Evolutionary conservation across 2,797 vertebrate species (phyloP).

Genomic region (Mastacembelus armatus): DNA sequence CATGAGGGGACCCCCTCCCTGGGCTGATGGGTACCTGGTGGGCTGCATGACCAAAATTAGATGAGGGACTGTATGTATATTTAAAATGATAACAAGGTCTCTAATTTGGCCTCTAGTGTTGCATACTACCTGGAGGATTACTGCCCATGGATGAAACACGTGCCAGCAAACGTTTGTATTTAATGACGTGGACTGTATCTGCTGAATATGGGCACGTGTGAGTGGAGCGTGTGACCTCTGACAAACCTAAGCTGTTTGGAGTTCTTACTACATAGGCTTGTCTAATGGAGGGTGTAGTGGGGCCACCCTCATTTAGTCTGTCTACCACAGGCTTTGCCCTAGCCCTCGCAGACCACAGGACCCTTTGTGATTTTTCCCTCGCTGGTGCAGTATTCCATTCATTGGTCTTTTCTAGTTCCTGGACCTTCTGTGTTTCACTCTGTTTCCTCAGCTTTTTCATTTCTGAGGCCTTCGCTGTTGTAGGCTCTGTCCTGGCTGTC

Average conservation of each 20-base stretch:
- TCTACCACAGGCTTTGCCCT: not conserved
- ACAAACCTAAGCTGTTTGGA: not conserved
- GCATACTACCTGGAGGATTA: not conserved
- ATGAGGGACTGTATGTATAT: too few species aligned
- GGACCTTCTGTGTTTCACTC: not conserved
- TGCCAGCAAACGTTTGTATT: not conserved
- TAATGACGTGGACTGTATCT: not conserved
- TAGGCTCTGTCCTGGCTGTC: rapidly evolving
- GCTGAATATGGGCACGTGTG: not conserved
- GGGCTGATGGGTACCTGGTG: too few species aligned
- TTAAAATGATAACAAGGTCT: too few species aligned
- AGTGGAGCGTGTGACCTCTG: not conserved
- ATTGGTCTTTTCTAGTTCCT: too few species aligned
- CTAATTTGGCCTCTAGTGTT: too few species aligned
- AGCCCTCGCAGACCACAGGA: not conserved
- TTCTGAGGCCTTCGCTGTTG: not conserved
- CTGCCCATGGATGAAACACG: not conserved
- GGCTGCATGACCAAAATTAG: too few species aligned
- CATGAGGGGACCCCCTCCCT: too few species aligned
- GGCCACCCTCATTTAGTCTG: not conserved
- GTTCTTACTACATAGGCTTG: not conserved
- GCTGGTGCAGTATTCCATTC: not conserved
- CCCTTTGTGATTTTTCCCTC: not conserved
- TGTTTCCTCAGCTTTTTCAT: too few species aligned
- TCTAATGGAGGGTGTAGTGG: too few species aligned